Percentiles rank a stretch among this genome's conserved stretches.
These are phyloP conservation scores for Condylura cristata DNA, from an alignment of 2,113 vertebrate species.

Conservation along the genomic window DNA sequence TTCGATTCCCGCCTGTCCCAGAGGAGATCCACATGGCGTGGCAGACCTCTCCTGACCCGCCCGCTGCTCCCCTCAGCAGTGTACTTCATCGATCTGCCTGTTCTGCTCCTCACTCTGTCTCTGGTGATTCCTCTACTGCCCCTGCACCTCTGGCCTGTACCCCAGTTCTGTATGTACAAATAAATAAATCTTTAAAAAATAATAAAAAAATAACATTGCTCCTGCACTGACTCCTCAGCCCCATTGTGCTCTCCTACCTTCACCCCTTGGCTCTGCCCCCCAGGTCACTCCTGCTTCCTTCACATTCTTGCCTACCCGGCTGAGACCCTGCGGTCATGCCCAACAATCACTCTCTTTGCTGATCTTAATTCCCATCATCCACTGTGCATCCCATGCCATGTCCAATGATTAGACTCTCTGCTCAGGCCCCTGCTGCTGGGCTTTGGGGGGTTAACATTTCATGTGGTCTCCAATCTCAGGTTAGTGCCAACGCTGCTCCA, in stretches of 20 bases:
- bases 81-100: too few relatives aligned
- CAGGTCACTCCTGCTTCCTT: background rate
- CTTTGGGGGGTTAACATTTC: background rate
- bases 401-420: background rate
- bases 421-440: background rate
- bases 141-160: too few relatives aligned
- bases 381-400: background rate
- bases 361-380: background rate
- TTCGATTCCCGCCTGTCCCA: too few relatives aligned
- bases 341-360: background rate
- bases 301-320: background rate
- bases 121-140: too few relatives aligned
- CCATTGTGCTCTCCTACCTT: background rate
- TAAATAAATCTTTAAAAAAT: too few relatives aligned
- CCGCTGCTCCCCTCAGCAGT: too few relatives aligned
- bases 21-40: too few relatives aligned
- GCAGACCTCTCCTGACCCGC: too few relatives aligned
- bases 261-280: background rate
- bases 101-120: too few relatives aligned
- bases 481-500: background rate
- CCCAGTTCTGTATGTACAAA: too few relatives aligned
- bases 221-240: background rate
- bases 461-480: background rate
- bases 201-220: background rate
- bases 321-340: background rate